Evolutionary conservation across 2,797 vertebrate species (phyloP).

Genomic region (Helarctos malayanus): DNA sequence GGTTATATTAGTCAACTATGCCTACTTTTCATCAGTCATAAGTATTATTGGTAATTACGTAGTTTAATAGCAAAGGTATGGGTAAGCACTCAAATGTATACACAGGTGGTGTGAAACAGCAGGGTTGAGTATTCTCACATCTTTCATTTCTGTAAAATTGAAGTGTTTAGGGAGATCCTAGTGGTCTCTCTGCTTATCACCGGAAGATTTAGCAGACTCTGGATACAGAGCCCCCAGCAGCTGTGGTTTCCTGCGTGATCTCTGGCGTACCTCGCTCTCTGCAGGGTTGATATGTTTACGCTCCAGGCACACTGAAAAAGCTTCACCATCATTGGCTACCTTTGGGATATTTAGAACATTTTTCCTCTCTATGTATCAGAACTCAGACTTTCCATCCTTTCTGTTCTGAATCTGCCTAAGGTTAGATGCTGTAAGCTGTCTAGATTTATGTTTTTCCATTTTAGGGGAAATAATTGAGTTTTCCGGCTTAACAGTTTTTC

Average conservation of each 20-base stretch:
- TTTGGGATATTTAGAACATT: conserved; percentile 14
- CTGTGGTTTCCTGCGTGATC: neutral
- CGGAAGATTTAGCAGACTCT: neutral
- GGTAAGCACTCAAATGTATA: neutral
- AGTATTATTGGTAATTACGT: neutral
- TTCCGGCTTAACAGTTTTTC: neutral
- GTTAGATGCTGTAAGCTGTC: neutral
- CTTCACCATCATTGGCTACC: neutral
- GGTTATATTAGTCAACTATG: neutral
- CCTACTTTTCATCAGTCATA: neutral
- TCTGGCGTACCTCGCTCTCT: neutral
- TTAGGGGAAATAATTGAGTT: conserved; percentile 48
- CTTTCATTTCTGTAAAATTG: conserved; percentile 37
- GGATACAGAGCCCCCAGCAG: neutral
- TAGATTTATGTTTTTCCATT: conserved; percentile 41
- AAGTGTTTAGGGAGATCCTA: neutral
- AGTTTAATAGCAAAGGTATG: neutral
- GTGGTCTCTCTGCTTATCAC: neutral
- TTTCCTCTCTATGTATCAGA: conserved; percentile 20
- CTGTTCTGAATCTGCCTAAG: neutral
- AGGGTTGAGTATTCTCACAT: neutral
- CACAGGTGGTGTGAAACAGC: neutral
- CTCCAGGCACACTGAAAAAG: neutral
- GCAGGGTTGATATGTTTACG: neutral
- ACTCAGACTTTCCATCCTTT: neutral